Conservation (phyloP, 2,888 invertebrate genomes). For the Timema cristinae region DNA sequence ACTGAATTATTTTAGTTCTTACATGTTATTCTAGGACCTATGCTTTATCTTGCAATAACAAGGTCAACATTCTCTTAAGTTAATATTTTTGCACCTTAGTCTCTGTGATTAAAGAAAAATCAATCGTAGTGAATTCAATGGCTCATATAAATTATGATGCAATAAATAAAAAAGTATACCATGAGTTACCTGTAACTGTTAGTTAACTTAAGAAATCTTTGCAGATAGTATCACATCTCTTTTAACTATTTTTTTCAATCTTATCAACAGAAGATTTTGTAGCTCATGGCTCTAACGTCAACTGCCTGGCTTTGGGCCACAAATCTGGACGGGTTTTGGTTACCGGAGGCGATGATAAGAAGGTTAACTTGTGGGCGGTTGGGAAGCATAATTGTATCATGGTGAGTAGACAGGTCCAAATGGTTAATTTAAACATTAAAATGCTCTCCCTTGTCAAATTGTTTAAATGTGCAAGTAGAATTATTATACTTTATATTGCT, state of each 20-base stretch:
- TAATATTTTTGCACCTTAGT: no score
- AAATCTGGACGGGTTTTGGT: constrained; percentile 88
- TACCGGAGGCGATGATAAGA: constrained; percentile 94
- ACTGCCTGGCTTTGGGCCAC: constrained; percentile 83
- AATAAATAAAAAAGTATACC: not conserved
- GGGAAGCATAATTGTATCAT: constrained; percentile 93
- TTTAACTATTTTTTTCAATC: constrained; percentile 30
- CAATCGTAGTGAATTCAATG: not conserved
- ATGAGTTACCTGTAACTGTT: not conserved
- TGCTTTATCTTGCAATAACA: no score
- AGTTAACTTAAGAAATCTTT: constrained; percentile 69
- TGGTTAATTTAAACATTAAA: no score
- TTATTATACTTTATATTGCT: no score
- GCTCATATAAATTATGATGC: not conserved
- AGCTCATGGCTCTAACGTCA: constrained; percentile 81
- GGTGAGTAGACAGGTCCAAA: constrained; percentile 49
- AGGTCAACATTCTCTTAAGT: no score
- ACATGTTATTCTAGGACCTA: no score
- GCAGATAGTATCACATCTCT: constrained; percentile 51
- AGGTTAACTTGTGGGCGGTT: constrained; percentile 95
- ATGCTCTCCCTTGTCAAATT: no score
- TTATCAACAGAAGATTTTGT: constrained; percentile 69
- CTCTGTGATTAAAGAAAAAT: no score
- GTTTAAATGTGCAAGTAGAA: no score
- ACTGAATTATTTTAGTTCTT: no score